phyloP scores from a whole-genome alignment of 2,113 vertebrate species.

The Otus sunia region DNA sequence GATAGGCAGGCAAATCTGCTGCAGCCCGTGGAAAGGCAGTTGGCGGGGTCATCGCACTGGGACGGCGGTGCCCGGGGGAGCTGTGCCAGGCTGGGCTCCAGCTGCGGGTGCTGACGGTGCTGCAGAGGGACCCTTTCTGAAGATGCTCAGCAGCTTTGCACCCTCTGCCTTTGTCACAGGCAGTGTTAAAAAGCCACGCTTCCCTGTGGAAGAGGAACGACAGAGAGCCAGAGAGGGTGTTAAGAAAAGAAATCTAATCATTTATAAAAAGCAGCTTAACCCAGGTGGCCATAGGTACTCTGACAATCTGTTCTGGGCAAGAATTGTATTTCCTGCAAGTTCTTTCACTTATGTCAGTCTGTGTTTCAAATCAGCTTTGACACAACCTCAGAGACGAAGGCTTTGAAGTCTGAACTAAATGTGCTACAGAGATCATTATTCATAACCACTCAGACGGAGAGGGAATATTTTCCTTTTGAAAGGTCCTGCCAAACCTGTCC shows the following conservation, averaged over 20 bases:
- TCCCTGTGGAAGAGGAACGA: not conserved
- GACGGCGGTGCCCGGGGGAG: accelerated
- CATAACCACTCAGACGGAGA: conserved; percentile 13
- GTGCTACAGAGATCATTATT: conserved; percentile 45
- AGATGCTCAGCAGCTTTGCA: not conserved
- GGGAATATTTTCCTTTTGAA: conserved; percentile 58
- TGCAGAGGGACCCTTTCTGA: not conserved
- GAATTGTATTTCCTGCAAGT: not conserved
- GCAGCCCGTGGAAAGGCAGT: not conserved
- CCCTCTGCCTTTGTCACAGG: not conserved
- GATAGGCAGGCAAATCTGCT: not conserved
- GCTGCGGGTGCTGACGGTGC: not conserved
- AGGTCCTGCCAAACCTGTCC: conserved; percentile 59
- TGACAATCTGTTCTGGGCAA: conserved; percentile 6
- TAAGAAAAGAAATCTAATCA: not conserved
- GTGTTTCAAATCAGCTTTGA: conserved; percentile 52
- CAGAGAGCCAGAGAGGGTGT: not conserved
- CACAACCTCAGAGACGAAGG: conserved; percentile 4
- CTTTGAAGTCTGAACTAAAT: conserved; percentile 56
- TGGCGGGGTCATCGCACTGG: accelerated
- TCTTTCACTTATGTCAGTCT: conserved; percentile 16
- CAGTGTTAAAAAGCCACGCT: not conserved
- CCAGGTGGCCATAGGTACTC: not conserved
- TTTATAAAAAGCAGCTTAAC: conserved; percentile 1
- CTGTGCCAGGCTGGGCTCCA: not conserved